These are phyloP conservation scores for Chironomus riparius DNA, from an alignment of 2,888 invertebrate species.

Conservation along the genomic window DNA sequence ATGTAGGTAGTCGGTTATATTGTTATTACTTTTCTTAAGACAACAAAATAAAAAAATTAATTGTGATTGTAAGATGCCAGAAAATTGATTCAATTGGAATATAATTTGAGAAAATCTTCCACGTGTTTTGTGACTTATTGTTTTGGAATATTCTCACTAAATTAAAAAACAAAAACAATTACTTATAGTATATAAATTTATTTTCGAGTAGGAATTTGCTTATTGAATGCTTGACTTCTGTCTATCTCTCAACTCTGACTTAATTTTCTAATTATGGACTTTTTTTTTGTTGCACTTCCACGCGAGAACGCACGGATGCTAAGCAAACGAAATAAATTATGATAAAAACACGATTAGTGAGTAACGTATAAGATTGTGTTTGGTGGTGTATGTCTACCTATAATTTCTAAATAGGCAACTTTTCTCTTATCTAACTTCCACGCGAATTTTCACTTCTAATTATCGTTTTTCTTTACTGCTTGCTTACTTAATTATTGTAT, in stretches of 20 bases:
- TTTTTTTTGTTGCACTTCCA: neutral
- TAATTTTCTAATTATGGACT: slow-evolving; percentile 1
- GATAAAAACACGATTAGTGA: neutral
- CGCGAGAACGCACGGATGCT: neutral
- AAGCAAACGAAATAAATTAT: neutral
- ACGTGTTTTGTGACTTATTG: neutral
- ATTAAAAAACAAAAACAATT: neutral
- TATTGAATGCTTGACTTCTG: neutral
- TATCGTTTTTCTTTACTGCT: neutral
- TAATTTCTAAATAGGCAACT: no score
- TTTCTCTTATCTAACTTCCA: no score
- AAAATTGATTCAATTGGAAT: neutral
- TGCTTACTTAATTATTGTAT: slow-evolving; percentile 23
- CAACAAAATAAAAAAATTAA: neutral
- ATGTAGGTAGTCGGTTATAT: slow-evolving; percentile 3
- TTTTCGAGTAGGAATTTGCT: slow-evolving; percentile 24
- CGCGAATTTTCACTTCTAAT: neutral
- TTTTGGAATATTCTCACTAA: slow-evolving; percentile 1
- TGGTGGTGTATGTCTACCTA: neutral
- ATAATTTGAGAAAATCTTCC: neutral
- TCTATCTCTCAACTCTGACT: neutral
- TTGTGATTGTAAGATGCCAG: slow-evolving; percentile 6
- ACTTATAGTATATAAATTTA: neutral
- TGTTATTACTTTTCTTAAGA: neutral
- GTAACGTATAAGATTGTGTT: neutral